Evolutionary conservation across 1,140 invertebrate genomes (phyloP).

Genomic region (Camponotus pennsylvanicus): DNA sequence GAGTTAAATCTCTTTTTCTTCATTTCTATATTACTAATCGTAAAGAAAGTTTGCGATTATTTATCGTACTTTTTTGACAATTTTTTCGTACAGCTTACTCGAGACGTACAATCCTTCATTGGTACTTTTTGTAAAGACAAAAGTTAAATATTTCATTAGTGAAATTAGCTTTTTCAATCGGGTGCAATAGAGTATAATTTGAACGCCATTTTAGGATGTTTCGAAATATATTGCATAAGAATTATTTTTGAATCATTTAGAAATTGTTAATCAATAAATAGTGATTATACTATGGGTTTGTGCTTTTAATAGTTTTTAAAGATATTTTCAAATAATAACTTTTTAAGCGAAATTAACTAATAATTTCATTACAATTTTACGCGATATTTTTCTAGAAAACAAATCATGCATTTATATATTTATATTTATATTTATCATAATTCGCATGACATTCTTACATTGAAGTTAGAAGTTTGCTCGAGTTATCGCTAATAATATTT

Average conservation of each 20-base stretch:
- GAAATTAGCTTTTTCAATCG: conserved; percentile 68
- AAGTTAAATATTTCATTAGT: conserved; percentile 60
- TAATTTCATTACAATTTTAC: no score
- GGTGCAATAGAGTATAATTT: neutral
- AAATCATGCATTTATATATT: no score
- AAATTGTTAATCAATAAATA: neutral
- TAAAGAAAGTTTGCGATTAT: neutral
- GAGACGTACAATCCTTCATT: conserved; percentile 27
- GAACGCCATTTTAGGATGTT: neutral
- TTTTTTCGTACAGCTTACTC: conserved; percentile 49
- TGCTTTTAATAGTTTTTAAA: neutral
- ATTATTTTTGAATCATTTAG: neutral
- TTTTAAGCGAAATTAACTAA: no score
- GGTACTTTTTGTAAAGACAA: neutral
- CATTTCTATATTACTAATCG: neutral
- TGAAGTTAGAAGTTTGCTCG: no score
- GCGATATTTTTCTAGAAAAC: no score
- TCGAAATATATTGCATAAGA: neutral
- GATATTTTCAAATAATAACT: neutral
- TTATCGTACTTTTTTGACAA: conserved; percentile 25
- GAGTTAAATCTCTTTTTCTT: conserved; percentile 21
- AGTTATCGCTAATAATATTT: no score
- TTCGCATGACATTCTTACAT: no score
- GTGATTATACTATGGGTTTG: no score
- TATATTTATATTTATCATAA: no score